A percentile compares a stretch with the other conserved stretches of the same genome.
phyloP scores from a whole-genome alignment of 2,888 invertebrate species.

The Terebella lapidaria region DNA sequence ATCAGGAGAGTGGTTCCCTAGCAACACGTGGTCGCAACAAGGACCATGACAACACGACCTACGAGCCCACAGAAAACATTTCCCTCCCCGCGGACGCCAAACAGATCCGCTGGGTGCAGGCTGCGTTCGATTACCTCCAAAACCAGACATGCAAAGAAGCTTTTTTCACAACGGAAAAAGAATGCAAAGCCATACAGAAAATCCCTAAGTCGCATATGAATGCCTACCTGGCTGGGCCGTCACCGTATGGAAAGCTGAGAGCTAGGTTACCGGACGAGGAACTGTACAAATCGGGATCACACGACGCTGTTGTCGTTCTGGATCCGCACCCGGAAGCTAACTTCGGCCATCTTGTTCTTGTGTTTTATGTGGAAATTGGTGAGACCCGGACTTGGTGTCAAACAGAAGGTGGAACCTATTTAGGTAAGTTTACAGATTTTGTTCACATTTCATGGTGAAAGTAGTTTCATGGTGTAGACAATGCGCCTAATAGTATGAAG shows the following conservation, averaged over 20 bases:
- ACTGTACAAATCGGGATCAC: constrained; percentile 42
- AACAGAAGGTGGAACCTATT: constrained; percentile 41
- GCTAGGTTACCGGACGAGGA: constrained; percentile 49
- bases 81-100: constrained; percentile 16
- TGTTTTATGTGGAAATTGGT: constrained; percentile 54
- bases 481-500: no score
- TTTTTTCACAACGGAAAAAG: constrained; percentile 43
- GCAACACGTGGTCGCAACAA: no score
- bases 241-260: constrained; percentile 35
- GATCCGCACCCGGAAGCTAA: constrained; percentile 57
- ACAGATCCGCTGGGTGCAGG: constrained; percentile 41
- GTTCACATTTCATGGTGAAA: no score
- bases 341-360: constrained; percentile 57
- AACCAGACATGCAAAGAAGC: constrained; percentile 38
- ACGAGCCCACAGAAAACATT: neutral
- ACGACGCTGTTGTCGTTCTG: constrained; percentile 53
- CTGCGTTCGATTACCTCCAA: constrained; percentile 37
- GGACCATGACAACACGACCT: constrained; percentile 6
- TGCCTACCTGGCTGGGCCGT: constrained; percentile 41
- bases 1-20: no score
- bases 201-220: constrained; percentile 33
- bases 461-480: no score
- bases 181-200: constrained; percentile 36
- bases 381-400: constrained; percentile 40
- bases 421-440: constrained; percentile 47